Percentiles rank a stretch among this genome's conserved stretches.
Conservation (phyloP, 2,113 vertebrate species). For the Haliaeetus leucogaster region DNA sequence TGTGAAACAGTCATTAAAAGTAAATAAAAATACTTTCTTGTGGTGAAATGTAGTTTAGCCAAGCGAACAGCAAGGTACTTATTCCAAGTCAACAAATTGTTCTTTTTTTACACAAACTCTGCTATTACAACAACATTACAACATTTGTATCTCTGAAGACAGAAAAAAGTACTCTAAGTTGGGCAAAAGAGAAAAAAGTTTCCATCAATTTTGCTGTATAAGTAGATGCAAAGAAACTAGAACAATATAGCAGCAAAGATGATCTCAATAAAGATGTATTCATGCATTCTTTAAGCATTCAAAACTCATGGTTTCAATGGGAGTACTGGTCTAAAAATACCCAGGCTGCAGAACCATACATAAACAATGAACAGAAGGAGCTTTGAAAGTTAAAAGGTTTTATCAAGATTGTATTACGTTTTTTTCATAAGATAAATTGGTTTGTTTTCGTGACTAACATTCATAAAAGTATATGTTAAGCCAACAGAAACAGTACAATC, state of each 20-base stretch:
- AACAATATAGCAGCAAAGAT: background rate
- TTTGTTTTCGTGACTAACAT: background rate
- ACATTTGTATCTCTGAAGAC: background rate
- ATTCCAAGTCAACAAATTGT: background rate
- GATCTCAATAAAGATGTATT: background rate
- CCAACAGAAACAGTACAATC: background rate
- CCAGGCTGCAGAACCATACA: background rate
- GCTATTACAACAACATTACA: background rate
- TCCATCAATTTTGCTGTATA: background rate
- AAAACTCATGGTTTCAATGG: constrained; percentile 23
- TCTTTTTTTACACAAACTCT: background rate
- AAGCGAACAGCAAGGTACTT: background rate
- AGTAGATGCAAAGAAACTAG: background rate
- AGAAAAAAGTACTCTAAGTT: background rate
- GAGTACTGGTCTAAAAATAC: constrained; percentile 42
- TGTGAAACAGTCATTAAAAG: background rate
- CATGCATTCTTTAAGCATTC: background rate
- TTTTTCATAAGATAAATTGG: background rate
- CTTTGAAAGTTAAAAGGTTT: constrained; percentile 36
- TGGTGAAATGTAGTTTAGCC: background rate
- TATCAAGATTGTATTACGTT: background rate
- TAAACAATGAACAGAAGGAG: constrained; percentile 24
- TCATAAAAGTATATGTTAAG: background rate
- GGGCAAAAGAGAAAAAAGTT: background rate
- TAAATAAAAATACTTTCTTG: background rate